phyloP scores from a whole-genome alignment of 2,888 invertebrate genomes.

The Atherix ibis region DNA sequence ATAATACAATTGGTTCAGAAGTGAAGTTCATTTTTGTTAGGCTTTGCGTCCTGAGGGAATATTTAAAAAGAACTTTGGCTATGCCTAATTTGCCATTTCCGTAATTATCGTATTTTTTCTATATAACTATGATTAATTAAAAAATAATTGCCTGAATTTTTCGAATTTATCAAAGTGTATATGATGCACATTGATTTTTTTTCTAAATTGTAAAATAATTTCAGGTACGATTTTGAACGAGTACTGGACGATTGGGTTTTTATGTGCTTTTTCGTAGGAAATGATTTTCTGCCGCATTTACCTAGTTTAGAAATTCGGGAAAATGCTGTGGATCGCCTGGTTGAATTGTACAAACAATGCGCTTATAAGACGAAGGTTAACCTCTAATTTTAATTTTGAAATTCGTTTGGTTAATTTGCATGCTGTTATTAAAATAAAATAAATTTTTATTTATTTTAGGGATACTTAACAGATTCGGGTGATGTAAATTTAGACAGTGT shows the following conservation, averaged over 20 bases:
- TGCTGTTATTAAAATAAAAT: neutral
- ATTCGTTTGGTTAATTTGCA: neutral
- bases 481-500: conserved; percentile 85
- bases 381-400: no score
- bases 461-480: conserved; percentile 89
- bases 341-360: conserved; percentile 83
- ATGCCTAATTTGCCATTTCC: conserved; percentile 89
- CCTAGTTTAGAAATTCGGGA: conserved; percentile 96
- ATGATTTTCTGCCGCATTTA: conserved; percentile 95
- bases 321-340: conserved; percentile 87
- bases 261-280: conserved; percentile 99
- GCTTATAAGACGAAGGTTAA: conserved; percentile 85
- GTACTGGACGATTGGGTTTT: conserved; percentile 96
- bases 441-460: conserved; percentile 36
- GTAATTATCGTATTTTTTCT: conserved; percentile 9
- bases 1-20: conserved; percentile 52
- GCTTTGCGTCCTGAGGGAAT: conserved; percentile 84
- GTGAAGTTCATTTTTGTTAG: conserved; percentile 85
- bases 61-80: conserved; percentile 69
- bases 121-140: neutral
- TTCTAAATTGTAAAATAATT: conserved; percentile 1
- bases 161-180: neutral
- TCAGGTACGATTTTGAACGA: conserved; percentile 75
- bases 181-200: no score
- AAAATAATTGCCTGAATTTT: neutral